Base-by-base conservation (phyloP, 2,888 invertebrate genomes). In the Eupithecia inturbata region DNA sequence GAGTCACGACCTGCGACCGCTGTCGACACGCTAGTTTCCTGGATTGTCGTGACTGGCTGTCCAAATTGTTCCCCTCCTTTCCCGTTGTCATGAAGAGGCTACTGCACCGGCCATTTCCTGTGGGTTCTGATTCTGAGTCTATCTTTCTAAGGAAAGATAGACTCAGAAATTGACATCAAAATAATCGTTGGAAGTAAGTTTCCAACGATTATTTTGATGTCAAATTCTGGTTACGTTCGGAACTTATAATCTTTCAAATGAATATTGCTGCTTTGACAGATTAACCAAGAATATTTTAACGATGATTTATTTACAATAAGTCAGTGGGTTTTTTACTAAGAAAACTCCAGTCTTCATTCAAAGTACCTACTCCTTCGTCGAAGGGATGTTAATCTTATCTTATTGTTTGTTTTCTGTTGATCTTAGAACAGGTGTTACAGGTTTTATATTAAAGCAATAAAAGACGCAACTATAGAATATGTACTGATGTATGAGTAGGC, bases 1-100 rank as follows among this genome's bases (percentile, higher is more conserved):
- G 68, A 72, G 70, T 82, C 81, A 78, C 78, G 80, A 80, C 80
- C 80, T 79, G 82, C 77, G 78, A 79, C 81, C 75, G 22, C 5
- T 70, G 62, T 75, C 69, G 53, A 69, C 74, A 75, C 57, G 60
- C 53, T 33, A 68, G 77, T 36, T 75, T 72, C 53, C 62, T 53
- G 74, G 67, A 74, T 66, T 68, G 63, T 68, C 68, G 74, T 68
- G 71, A 71, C 68, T 71, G 33, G 41, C 16, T 36, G 60, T 71
- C 68, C 41, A 45, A 68, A 64, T 64, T 26, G 57, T 71, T 41
- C 66, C 63, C 69, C 22, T 67, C 45, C 68, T 53, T 71, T 72
- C 31, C 41, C 45, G 68, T 49, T 57, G 60, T 60, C 62, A 67
- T 57, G 64, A 39, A 72, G 67, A 74, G 26, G 22, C n/a, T 63